phyloP scores from a whole-genome alignment of 2,888 invertebrate genomes.

The Conops quadrifasciatus region DNA sequence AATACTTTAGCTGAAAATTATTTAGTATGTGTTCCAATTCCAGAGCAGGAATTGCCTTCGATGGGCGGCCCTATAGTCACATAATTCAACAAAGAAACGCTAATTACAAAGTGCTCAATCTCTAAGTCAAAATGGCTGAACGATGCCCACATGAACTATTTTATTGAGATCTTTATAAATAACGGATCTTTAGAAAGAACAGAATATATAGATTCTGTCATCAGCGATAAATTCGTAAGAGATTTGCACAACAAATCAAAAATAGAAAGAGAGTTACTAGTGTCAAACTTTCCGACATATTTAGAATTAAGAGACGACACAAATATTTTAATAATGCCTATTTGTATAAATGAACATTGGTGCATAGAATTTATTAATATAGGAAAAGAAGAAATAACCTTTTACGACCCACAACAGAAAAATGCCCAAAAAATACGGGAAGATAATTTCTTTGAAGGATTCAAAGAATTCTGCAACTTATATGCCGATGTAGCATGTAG shows the following conservation, averaged over 20 bases:
- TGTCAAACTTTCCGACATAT: not conserved
- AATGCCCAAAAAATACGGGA: not conserved
- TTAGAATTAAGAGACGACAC: not conserved
- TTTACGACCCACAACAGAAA: not conserved
- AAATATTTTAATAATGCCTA: not conserved
- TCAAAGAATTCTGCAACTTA: not conserved
- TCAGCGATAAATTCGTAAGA: not conserved
- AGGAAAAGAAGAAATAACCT: not conserved
- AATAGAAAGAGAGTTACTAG: not conserved
- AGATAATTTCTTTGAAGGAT: conserved; percentile 7
- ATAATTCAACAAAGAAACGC: no score
- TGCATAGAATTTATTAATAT: not conserved
- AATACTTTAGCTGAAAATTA: no score
- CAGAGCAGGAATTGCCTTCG: no score
- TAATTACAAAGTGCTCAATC: no score
- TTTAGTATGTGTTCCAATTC: no score
- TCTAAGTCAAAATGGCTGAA: no score
- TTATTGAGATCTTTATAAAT: not conserved
- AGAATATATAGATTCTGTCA: not conserved
- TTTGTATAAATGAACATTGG: not conserved
- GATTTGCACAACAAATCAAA: conserved; percentile 6
- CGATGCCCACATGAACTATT: no score
- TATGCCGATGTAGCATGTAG: not conserved
- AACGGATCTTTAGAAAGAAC: not conserved
- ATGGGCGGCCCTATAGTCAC: no score